Conservation (phyloP, 2,113 vertebrate genomes). For the Acanthochromis polyacanthus region DNA sequence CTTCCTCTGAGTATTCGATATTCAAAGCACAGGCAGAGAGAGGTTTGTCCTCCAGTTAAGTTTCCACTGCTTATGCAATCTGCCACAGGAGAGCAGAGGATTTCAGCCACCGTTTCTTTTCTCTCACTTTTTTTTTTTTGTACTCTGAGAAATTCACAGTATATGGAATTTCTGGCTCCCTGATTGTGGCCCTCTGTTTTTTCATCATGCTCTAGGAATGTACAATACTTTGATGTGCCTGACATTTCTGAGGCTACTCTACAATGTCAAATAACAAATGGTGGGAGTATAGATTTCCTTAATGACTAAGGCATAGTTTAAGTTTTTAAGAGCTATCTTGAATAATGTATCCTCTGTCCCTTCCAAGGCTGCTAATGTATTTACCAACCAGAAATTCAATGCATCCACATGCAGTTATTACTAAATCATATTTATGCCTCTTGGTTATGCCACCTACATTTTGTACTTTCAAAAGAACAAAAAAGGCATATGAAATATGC, state of each 20-base stretch:
- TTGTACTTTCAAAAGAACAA: neutral
- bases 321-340: neutral
- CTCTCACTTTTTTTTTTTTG: constrained; percentile 16
- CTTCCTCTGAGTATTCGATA: constrained; percentile 67
- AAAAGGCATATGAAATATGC: neutral
- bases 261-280: constrained; percentile 34
- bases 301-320: constrained; percentile 14
- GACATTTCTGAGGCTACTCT: constrained; percentile 38
- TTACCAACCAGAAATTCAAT: constrained; percentile 26
- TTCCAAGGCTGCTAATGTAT: constrained; percentile 15
- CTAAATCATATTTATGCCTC: neutral
- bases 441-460: constrained; percentile 8
- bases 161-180: constrained; percentile 69
- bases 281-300: constrained; percentile 6
- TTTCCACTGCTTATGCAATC: constrained; percentile 84
- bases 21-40: constrained; percentile 70
- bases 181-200: constrained; percentile 67
- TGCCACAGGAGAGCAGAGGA: constrained; percentile 58
- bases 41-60: constrained; percentile 81
- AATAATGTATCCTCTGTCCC: constrained; percentile 15
- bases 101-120: constrained; percentile 50
- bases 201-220: constrained; percentile 49
- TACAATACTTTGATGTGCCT: constrained; percentile 41
- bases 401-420: neutral
- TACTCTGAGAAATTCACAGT: constrained; percentile 55